Percentiles rank a stretch among this genome's conserved stretches.
Conservation (phyloP, 2,113 vertebrate genomes). For the Heloderma charlesbogerti region DNA sequence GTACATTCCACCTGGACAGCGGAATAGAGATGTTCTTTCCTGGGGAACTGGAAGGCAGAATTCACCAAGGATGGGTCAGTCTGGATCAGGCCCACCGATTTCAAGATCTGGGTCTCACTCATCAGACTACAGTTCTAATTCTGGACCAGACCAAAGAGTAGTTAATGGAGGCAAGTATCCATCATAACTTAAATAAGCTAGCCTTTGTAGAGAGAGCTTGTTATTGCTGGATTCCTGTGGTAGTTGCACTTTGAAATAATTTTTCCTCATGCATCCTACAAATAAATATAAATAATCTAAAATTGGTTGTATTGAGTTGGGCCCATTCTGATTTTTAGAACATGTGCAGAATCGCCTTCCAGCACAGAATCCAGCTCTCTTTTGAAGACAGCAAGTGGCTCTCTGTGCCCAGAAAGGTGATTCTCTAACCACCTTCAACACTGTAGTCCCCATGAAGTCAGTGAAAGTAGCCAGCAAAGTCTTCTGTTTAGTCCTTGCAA, state of each 20-base stretch:
- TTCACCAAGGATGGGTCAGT: slow-evolving; percentile 89
- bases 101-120: slow-evolving; percentile 89
- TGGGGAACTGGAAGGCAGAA: slow-evolving; percentile 95
- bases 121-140: slow-evolving; percentile 90
- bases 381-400: neutral
- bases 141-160: slow-evolving; percentile 93
- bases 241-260: neutral
- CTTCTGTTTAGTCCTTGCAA: neutral
- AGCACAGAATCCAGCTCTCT: neutral
- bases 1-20: slow-evolving; percentile 96
- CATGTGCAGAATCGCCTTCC: neutral
- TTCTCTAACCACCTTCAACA: neutral
- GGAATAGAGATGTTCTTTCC: slow-evolving; percentile 92
- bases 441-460: neutral
- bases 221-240: neutral
- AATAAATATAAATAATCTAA: neutral
- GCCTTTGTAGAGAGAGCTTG: neutral
- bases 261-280: too few relatives aligned
- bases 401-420: neutral
- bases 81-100: slow-evolving; percentile 85
- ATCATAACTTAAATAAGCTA: neutral
- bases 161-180: slow-evolving; percentile 96
- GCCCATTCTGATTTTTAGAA: neutral
- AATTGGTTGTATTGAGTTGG: neutral
- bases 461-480: neutral